Evolutionary conservation across 2,113 vertebrate genomes (phyloP).

Genomic region (Gobius niger): DNA sequence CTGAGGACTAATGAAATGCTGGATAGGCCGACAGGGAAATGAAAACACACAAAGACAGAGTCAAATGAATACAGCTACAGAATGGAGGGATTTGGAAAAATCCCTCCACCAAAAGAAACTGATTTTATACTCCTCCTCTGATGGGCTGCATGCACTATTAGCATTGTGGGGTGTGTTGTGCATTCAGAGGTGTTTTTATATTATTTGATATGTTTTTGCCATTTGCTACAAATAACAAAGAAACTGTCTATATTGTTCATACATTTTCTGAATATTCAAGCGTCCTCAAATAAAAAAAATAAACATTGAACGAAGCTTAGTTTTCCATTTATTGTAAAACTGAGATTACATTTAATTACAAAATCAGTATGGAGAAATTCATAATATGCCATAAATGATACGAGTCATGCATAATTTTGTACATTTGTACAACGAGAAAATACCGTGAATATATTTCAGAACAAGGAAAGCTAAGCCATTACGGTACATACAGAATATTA

Average conservation of each 20-base stretch:
- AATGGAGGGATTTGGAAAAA: slow-evolving; percentile 69
- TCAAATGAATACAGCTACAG: slow-evolving; percentile 70
- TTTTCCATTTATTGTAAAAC: slow-evolving; percentile 66
- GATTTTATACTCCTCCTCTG: slow-evolving; percentile 69
- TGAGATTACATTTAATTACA: slow-evolving; percentile 52
- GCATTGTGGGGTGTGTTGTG: slow-evolving; percentile 48
- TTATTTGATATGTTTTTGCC: slow-evolving; percentile 19
- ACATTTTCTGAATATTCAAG: not conserved
- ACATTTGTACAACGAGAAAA: slow-evolving; percentile 52
- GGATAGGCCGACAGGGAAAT: slow-evolving; percentile 67
- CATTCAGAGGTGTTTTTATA: slow-evolving; percentile 54
- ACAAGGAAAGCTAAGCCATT: slow-evolving; percentile 59
- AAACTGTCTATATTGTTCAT: slow-evolving; percentile 20
- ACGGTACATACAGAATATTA: slow-evolving; percentile 61
- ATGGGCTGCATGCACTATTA: slow-evolving; percentile 62
- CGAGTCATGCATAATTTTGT: slow-evolving; percentile 65
- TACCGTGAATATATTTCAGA: slow-evolving; percentile 43
- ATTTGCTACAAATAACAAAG: slow-evolving; percentile 56
- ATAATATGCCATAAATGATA: slow-evolving; percentile 34
- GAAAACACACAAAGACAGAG: slow-evolving; percentile 68
- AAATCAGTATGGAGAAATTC: slow-evolving; percentile 49
- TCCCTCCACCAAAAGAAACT: slow-evolving; percentile 70
- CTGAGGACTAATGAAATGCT: slow-evolving; percentile 71
- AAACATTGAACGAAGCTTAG: slow-evolving; percentile 10
- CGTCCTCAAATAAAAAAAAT: slow-evolving; percentile 23